Conservation (phyloP, 2,888 invertebrate genomes). For the Lasioglossum figueresi region DNA sequence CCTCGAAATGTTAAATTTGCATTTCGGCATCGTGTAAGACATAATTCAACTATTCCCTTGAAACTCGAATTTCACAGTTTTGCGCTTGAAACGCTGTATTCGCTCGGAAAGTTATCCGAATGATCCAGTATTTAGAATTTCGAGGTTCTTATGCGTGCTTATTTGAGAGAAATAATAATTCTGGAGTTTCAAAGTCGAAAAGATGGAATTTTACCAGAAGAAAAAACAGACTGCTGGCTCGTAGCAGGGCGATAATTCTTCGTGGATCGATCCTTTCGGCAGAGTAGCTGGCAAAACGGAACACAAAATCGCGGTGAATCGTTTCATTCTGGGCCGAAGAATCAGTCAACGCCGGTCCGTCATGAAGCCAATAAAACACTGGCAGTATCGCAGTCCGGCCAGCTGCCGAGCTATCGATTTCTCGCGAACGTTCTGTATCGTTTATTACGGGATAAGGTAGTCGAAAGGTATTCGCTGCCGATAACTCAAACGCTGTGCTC, state of each 20-base stretch:
- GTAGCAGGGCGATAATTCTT: background rate
- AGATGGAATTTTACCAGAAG: no score
- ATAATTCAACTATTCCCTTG: no score
- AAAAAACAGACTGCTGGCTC: no score
- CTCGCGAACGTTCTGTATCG: constrained; percentile 33
- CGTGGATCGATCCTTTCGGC: background rate
- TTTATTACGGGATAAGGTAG: constrained; percentile 52
- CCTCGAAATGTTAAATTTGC: no score
- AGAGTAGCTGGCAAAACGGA: background rate
- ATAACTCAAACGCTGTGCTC: constrained; percentile 37
- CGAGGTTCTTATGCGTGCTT: no score
- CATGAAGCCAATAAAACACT: constrained; percentile 23
- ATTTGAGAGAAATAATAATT: no score
- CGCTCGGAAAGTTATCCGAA: no score
- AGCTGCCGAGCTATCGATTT: constrained; percentile 49
- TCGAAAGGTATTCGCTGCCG: constrained; percentile 33
- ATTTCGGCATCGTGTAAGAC: no score
- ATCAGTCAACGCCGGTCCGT: constrained; percentile 27
- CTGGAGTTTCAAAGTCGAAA: no score
- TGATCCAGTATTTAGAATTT: no score
- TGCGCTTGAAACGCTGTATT: no score
- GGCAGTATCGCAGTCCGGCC: constrained; percentile 22
- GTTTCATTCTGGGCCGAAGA: constrained; percentile 9
- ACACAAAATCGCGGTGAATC: background rate
- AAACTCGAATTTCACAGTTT: no score